Percentiles rank a stretch among this genome's conserved stretches.
Evolutionary conservation across 2,888 invertebrate species (phyloP).

Genomic region (Globia sparganii): DNA sequence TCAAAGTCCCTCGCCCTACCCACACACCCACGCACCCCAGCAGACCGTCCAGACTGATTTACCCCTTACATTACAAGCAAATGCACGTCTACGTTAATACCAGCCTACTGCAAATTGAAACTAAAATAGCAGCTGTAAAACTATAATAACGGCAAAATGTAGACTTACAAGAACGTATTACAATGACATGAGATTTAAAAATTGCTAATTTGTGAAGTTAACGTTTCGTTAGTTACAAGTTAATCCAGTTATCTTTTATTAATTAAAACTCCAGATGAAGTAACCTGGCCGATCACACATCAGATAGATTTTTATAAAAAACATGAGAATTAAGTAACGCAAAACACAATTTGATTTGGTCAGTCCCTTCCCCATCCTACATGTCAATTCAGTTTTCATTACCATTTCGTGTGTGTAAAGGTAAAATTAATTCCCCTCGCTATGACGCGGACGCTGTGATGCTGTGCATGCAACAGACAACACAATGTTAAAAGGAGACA

Average conservation of each 20-base stretch:
- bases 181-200: constrained; percentile 29
- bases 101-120: constrained; percentile 63
- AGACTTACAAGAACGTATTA: constrained; percentile 48
- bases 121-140: constrained; percentile 56
- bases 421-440: constrained; percentile 48
- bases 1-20: constrained; percentile 78
- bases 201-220: constrained; percentile 17
- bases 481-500: constrained; percentile 67
- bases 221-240: constrained; percentile 13
- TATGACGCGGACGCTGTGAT: constrained; percentile 21
- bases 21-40: constrained; percentile 73
- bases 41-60: constrained; percentile 70
- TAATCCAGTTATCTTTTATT: constrained; percentile 12
- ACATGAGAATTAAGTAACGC: constrained; percentile 23
- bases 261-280: constrained; percentile 26
- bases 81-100: constrained; percentile 70
- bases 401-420: constrained; percentile 24
- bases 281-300: constrained; percentile 2
- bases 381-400: constrained; percentile 23
- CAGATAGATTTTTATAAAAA: constrained; percentile 14
- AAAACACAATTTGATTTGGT: constrained; percentile 14
- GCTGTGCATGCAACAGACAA: constrained; percentile 53
- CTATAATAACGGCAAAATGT: constrained; percentile 46
- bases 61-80: constrained; percentile 77
- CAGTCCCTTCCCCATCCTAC: constrained; percentile 10